Percentiles rank a stretch among this genome's conserved stretches.
Conservation (phyloP, 2,797 vertebrate species). For the Tokudaia tokunoshimensis region DNA sequence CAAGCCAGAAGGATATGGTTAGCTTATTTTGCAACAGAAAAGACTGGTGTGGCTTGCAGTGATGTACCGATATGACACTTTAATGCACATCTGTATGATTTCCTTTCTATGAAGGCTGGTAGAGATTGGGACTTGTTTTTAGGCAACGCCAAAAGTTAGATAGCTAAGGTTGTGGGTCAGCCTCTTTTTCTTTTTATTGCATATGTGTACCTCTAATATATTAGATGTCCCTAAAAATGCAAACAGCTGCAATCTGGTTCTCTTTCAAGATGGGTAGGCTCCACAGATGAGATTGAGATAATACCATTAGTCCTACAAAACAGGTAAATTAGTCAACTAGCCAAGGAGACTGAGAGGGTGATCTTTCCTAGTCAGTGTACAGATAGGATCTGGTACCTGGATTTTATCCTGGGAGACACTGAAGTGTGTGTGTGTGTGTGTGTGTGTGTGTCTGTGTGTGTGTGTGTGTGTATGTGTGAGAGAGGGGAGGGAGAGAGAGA, state of each 20-base stretch:
- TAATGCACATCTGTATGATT: background rate
- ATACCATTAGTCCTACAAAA: background rate
- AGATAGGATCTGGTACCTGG: background rate
- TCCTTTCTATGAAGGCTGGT: background rate
- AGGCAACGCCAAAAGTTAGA: background rate
- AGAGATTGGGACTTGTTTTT: background rate
- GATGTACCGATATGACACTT: background rate
- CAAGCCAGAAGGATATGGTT: background rate
- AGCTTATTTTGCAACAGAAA: background rate
- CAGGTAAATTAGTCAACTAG: background rate
- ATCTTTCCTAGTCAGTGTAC: background rate
- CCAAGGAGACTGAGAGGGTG: background rate
- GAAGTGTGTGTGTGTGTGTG: background rate
- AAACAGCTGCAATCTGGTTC: background rate
- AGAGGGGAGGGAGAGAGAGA: background rate
- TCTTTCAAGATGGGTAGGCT: background rate
- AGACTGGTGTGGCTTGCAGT: background rate
- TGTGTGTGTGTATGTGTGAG: background rate
- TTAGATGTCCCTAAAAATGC: background rate
- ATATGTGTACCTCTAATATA: background rate
- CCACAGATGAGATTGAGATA: background rate
- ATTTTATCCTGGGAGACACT: background rate
- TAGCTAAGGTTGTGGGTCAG: background rate
- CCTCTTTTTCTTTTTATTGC: background rate
- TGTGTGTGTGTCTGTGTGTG: background rate